Evolutionary conservation across 2,113 vertebrate species (phyloP).

Genomic region (Natator depressus): DNA sequence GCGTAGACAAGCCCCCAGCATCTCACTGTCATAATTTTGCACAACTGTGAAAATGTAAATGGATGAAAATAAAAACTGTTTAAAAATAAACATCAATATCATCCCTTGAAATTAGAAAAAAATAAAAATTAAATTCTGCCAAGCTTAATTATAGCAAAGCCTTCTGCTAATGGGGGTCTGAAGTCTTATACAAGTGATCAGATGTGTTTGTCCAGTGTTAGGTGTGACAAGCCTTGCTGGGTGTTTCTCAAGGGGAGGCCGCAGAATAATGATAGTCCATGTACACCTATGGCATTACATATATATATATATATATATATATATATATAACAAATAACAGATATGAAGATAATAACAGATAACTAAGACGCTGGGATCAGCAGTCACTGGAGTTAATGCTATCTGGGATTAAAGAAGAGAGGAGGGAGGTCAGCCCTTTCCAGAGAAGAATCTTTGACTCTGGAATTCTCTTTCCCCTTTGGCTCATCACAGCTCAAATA

Average conservation of each 20-base stretch:
- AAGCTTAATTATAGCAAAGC: not conserved
- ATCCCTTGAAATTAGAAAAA: not conserved
- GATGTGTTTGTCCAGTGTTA: slow-evolving; percentile 26
- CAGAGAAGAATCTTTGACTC: not conserved
- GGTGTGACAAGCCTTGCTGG: not conserved
- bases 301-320: not conserved
- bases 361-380: not conserved
- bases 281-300: not conserved
- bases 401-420: not conserved
- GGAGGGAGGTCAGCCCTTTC: not conserved
- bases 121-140: not conserved
- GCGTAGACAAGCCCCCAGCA: not conserved
- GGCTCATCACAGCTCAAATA: fast-evolving
- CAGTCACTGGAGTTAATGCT: not conserved
- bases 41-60: not conserved
- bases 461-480: not conserved
- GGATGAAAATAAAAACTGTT: not conserved
- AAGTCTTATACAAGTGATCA: slow-evolving; percentile 24
- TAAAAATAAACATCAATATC: not conserved
- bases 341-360: not conserved
- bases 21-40: not conserved
- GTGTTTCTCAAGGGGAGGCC: slow-evolving; percentile 29
- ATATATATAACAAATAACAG: not conserved
- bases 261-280: not conserved
- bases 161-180: not conserved